Evolutionary conservation across 2,113 vertebrate species (phyloP).

Genomic region (Sapayoa aenigma): DNA sequence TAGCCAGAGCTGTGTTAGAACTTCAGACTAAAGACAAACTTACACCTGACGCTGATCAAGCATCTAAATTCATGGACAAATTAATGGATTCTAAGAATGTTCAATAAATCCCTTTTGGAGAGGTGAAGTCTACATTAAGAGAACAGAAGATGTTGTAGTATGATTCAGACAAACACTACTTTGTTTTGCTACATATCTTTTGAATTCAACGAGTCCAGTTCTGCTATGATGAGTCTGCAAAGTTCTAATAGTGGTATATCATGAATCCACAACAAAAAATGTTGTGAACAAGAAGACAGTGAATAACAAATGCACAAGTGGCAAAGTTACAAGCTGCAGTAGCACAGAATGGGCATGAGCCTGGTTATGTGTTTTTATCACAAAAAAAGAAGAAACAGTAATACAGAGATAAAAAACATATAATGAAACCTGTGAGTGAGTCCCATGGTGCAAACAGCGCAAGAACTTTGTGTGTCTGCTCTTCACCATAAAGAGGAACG

Average conservation of each 20-base stretch:
- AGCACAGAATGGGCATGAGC: background rate
- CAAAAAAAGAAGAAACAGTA: background rate
- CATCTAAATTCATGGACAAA: background rate
- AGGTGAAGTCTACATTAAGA: background rate
- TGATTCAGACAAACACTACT: background rate
- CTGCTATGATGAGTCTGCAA: background rate
- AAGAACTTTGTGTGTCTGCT: constrained; percentile 80
- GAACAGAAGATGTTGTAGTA: background rate
- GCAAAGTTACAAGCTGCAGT: background rate
- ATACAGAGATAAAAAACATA: background rate
- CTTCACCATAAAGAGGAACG: constrained; percentile 82
- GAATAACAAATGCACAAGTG: background rate
- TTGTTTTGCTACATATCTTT: background rate
- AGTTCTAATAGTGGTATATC: background rate
- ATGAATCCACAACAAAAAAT: background rate
- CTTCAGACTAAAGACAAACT: background rate
- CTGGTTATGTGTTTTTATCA: background rate
- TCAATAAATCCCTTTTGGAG: background rate
- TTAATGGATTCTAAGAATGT: background rate
- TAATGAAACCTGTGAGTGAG: constrained; percentile 75
- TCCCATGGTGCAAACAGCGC: constrained; percentile 85
- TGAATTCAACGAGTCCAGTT: background rate
- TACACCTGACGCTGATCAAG: background rate
- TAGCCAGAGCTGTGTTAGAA: background rate
- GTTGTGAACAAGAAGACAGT: background rate